Conservation (phyloP, 1,140 invertebrate species). For the Ectropis grisescens region DNA sequence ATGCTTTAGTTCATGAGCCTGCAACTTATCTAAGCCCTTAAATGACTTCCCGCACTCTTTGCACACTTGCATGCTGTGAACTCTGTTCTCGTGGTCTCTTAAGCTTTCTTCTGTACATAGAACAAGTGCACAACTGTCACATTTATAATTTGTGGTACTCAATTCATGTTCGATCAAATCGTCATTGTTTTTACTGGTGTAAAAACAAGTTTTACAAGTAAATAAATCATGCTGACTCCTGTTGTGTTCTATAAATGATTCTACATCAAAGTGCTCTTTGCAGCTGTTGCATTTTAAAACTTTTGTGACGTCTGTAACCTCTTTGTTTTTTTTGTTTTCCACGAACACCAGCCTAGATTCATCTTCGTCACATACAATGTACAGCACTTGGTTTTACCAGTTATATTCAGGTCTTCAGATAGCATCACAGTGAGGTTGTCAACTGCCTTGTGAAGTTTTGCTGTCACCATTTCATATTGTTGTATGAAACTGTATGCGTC, state of each 20-base stretch:
- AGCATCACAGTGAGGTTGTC: conserved; percentile 23
- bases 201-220: conserved; percentile 37
- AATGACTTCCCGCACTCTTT: conserved; percentile 43
- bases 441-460: conserved; percentile 26
- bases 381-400: too few species aligned
- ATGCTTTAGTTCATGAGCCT: conserved; percentile 42
- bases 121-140: background rate
- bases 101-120: conserved; percentile 27
- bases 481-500: conserved; percentile 29
- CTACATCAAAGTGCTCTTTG: too few species aligned
- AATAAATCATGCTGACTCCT: conserved; percentile 20
- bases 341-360: too few species aligned
- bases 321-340: too few species aligned
- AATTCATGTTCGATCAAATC: conserved; percentile 26
- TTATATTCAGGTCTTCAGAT: conserved; percentile 17
- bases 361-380: too few species aligned
- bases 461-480: conserved; percentile 23
- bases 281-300: too few species aligned
- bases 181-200: conserved; percentile 24
- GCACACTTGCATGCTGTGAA: conserved; percentile 31
- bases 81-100: conserved; percentile 23
- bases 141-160: too few species aligned
- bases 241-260: too few species aligned
- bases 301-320: too few species aligned
- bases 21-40: conserved; percentile 32